Conservation (phyloP, 2,797 vertebrate genomes). For the Sebastes matsubarae region DNA sequence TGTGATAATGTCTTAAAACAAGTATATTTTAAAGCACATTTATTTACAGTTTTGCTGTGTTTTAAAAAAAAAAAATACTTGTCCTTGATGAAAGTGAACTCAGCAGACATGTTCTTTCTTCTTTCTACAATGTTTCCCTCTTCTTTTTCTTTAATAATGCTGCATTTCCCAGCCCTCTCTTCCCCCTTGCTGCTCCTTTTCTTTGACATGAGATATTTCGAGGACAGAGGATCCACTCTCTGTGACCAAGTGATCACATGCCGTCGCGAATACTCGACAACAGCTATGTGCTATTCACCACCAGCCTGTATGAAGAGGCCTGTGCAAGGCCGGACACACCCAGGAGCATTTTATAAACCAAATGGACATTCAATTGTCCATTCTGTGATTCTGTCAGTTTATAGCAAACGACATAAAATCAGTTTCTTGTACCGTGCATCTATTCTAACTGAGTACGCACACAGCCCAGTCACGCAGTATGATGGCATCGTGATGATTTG, state of each 20-base stretch:
- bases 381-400: not conserved
- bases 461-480: not conserved
- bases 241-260: conserved; percentile 38
- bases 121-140: not conserved
- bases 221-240: conserved; percentile 49
- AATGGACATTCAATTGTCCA: not conserved
- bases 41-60: not conserved
- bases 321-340: conserved; percentile 31
- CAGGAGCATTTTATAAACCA: conserved; percentile 4
- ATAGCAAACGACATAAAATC: not conserved
- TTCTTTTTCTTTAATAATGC: not conserved
- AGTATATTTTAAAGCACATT: not conserved
- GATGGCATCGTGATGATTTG: conserved; percentile 35
- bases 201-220: not conserved
- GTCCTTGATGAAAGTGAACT: not conserved
- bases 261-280: conserved; percentile 14
- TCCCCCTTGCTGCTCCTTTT: not conserved
- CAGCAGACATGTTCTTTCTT: not conserved
- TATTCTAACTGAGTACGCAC: not conserved
- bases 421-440: not conserved
- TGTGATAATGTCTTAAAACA: not conserved
- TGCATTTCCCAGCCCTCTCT: not conserved
- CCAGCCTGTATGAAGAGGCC: not conserved
- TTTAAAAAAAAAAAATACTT: not conserved
- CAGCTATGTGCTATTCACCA: conserved; percentile 12